Evolutionary conservation across 2,113 vertebrate species (phyloP), one percentile per base, ranked within the genome.

Genomic region (Dipodomys ordii): DNA sequence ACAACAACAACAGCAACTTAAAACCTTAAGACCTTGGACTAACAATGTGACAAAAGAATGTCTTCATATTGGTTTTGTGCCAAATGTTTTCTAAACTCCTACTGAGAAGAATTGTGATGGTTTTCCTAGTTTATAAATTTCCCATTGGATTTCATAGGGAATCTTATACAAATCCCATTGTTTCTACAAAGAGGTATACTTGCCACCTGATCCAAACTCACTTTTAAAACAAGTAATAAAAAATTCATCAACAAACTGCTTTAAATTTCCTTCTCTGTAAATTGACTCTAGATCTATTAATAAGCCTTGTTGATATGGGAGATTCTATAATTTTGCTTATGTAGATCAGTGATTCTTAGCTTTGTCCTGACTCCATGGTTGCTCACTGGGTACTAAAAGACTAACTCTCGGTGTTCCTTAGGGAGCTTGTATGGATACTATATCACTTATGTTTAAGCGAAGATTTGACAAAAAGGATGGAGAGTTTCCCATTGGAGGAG

Each of bases 221-320:
- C 68, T 87, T 84, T 68, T 92, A 78, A 92, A 89, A 60, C 87
- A 80, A 86, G 10, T 57, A 83, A 92, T 32, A 85, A 57, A 90
- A 46, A 92, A 95, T 88, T 90, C 83, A 78, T 28, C 28, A 44
- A 9, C 65, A 93, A 19, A 78, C 64, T 57, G 53, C 53, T 57
- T 57, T 18, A 57, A 57, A 57, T 57, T 57, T 57, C 53, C 15
- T 57, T 16, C 12, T 18, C 53, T 57, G 53, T 57, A 57, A 57
- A 57, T 16, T 57, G 53, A 57, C 53, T 57, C 15, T 57, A 57
- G 53, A 57, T 57, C 53, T 57, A 57, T 57, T 57, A 57, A 57
- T 18, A 57, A 57, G 15, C 53, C 12, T 13, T 57, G 53, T 18
- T 57, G 53, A 57, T 57, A 57, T 57, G 53, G 4, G 85, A 91